Evolutionary conservation across 2,113 vertebrate species (phyloP).

Genomic region (Spheniscus mendiculus): DNA sequence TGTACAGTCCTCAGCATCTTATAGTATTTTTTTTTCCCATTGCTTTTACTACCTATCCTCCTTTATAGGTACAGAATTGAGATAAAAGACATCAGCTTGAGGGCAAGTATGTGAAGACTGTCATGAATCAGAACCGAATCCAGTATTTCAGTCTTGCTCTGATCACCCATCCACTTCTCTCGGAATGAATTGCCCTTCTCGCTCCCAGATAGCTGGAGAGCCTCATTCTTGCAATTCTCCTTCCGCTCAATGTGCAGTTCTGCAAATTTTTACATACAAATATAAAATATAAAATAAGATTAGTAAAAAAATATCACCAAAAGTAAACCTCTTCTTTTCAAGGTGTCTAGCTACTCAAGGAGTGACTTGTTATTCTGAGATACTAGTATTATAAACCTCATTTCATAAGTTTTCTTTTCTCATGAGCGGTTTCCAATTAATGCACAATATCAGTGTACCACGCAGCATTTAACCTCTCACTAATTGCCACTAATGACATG

Average conservation of each 20-base stretch:
- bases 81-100: neutral
- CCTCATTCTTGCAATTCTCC: neutral
- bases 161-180: neutral
- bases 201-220: neutral
- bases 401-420: neutral
- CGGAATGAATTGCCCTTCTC: neutral
- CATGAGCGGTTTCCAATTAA: conserved; percentile 22
- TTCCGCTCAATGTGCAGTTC: neutral
- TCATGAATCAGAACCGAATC: neutral
- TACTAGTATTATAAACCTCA: neutral
- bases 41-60: neutral
- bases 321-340: neutral
- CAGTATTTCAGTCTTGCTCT: neutral
- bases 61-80: neutral
- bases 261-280: neutral
- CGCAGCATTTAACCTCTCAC: conserved; percentile 37
- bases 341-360: neutral
- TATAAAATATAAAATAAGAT: neutral
- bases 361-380: neutral
- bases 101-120: neutral
- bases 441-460: neutral
- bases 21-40: neutral
- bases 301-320: neutral
- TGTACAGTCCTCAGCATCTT: neutral
- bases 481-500: conserved; percentile 40